Evolutionary conservation across 2,888 invertebrate genomes (phyloP).

Genomic region (Torymus aiolomorphi): DNA sequence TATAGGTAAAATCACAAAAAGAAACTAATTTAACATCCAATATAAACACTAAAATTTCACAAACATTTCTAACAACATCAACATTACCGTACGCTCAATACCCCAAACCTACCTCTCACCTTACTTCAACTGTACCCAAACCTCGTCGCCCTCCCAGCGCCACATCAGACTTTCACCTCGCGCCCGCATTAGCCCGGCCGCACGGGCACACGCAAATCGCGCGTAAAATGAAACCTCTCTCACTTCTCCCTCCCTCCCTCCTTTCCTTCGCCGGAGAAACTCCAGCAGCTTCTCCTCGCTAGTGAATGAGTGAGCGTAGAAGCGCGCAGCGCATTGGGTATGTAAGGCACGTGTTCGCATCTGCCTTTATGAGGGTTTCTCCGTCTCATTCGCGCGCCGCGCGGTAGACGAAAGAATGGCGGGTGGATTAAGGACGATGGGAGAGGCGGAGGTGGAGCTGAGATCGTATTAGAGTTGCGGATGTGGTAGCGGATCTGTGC

Average conservation of each 20-base stretch:
- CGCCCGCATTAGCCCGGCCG: too few relatives aligned
- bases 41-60: too few relatives aligned
- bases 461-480: conserved; percentile 25
- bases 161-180: too few relatives aligned
- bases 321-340: conserved; percentile 60
- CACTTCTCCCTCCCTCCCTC: neutral
- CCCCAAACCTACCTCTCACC: too few relatives aligned
- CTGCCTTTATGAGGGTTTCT: conserved; percentile 74
- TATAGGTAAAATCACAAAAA: too few relatives aligned
- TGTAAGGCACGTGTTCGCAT: conserved; percentile 75
- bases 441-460: too few relatives aligned
- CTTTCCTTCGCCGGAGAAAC: neutral
- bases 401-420: conserved; percentile 18
- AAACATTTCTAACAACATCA: too few relatives aligned
- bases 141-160: too few relatives aligned
- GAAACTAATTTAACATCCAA: too few relatives aligned
- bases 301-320: conserved; percentile 19
- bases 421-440: conserved; percentile 36
- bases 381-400: conserved; percentile 68
- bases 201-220: conserved; percentile 12
- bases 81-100: too few relatives aligned
- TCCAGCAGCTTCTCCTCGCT: neutral
- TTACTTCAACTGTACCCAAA: conserved; percentile 17
- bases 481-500: conserved; percentile 18
- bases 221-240: conserved; percentile 30